Percentiles rank a stretch among this genome's conserved stretches.
Conservation (phyloP, 92 coral and sea anemone species). For the Actinernus sp. region DNA sequence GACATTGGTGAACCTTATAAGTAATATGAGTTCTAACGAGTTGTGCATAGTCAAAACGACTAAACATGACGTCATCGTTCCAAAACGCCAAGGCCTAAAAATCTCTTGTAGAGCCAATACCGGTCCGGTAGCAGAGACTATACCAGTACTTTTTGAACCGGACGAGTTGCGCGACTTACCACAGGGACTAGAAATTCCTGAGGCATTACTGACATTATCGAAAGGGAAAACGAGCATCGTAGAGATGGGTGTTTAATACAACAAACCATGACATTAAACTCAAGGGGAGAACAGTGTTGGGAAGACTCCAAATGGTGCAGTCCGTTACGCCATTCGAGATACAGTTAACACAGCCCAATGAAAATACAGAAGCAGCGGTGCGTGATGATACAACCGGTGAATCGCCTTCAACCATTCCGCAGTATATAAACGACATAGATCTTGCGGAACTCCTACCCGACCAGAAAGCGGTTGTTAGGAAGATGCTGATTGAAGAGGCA, state of each 20-base stretch:
- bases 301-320: conserved; percentile 65
- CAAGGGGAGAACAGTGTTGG: conserved; percentile 37
- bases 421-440: conserved; percentile 40
- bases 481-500: no score
- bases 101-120: conserved; percentile 42
- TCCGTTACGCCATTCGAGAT: conserved; percentile 76
- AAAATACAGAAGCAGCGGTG: no score
- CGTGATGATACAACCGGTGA: neutral
- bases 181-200: no score
- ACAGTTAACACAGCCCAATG: no score
- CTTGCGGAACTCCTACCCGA: conserved; percentile 33
- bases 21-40: no score
- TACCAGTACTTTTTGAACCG: conserved; percentile 55
- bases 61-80: conserved; percentile 36
- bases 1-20: no score
- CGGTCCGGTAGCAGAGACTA: conserved; percentile 30
- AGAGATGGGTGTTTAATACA: conserved; percentile 44
- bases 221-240: conserved; percentile 52
- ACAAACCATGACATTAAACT: conserved; percentile 60
- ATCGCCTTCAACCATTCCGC: conserved; percentile 5
- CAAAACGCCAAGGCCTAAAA: conserved; percentile 10
- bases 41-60: no score
- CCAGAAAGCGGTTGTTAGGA: no score
- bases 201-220: conserved; percentile 44
- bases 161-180: no score